phyloP scores from a whole-genome alignment of 2,113 vertebrate species.

The cat (Felis catus) region DNA sequence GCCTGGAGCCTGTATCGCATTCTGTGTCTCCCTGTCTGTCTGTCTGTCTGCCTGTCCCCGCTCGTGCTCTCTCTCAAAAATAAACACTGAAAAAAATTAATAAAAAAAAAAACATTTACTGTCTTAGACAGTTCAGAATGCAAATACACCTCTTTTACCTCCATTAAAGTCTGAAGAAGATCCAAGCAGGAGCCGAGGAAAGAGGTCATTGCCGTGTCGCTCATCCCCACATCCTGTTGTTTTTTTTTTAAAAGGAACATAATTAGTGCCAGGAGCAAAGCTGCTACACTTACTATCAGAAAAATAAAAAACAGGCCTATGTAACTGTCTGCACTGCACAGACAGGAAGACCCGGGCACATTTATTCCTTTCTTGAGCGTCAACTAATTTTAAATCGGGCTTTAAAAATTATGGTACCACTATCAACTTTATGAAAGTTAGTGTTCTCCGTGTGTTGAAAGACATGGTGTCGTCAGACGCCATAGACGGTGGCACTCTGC shows the following conservation, averaged over 20 bases:
- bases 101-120: no score
- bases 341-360: not conserved
- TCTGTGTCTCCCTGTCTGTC: no score
- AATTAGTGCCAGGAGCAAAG: not conserved
- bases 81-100: no score
- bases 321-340: not conserved
- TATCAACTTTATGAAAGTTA: not conserved
- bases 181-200: constrained; percentile 95
- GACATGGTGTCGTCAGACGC: fast-evolving
- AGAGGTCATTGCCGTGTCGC: constrained; percentile 91
- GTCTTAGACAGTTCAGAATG: not conserved
- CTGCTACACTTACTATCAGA: not conserved
- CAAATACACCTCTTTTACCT: constrained; percentile 86
- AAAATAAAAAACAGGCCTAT: no score
- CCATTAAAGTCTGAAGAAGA: constrained; percentile 94
- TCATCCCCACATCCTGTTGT: constrained; percentile 95
- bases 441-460: not conserved
- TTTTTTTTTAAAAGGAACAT: not conserved
- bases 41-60: no score
- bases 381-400: not conserved
- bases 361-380: not conserved
- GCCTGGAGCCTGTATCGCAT: no score
- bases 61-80: no score
- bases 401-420: not conserved
- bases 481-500: fast-evolving